Conservation (phyloP, 2,888 invertebrate species). For the Protula sp. region DNA sequence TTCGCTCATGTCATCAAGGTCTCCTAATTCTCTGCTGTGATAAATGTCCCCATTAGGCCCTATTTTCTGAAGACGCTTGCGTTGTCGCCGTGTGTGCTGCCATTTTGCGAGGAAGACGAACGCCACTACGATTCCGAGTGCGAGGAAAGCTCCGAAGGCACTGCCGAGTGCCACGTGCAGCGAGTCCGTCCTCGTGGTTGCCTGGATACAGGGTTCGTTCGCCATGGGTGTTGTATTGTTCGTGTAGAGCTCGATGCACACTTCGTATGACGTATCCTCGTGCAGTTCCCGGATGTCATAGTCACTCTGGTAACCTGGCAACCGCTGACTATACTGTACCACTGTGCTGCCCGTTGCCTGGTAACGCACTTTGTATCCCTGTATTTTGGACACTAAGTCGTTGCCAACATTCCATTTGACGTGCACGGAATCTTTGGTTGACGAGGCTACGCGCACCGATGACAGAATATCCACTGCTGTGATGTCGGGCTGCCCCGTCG, state of each 20-base stretch:
- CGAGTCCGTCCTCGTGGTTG: conserved; percentile 23
- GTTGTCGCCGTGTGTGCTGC: conserved; percentile 20
- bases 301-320: conserved; percentile 4
- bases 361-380: conserved; percentile 17
- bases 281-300: conserved; percentile 25
- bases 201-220: conserved; percentile 16
- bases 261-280: conserved; percentile 25
- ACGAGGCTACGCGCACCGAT: conserved; percentile 65
- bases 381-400: neutral
- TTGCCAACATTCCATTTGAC: conserved; percentile 13
- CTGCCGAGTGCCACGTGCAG: conserved; percentile 27
- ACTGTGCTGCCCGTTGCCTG: conserved; percentile 23
- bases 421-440: conserved; percentile 25
- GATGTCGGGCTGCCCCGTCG: too few species aligned
- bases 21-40: neutral
- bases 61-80: neutral
- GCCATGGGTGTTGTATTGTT: conserved; percentile 2
- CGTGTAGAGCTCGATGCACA: conserved; percentile 19
- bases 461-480: too few species aligned
- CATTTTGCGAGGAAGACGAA: conserved; percentile 29
- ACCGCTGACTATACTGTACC: conserved; percentile 10
- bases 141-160: conserved; percentile 28
- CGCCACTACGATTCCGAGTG: conserved; percentile 26
- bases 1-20: neutral
- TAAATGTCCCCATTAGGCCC: neutral